These are phyloP conservation scores for Lydus trimaculatus DNA, from an alignment of 2,888 invertebrate genomes.

Conservation along the genomic window DNA sequence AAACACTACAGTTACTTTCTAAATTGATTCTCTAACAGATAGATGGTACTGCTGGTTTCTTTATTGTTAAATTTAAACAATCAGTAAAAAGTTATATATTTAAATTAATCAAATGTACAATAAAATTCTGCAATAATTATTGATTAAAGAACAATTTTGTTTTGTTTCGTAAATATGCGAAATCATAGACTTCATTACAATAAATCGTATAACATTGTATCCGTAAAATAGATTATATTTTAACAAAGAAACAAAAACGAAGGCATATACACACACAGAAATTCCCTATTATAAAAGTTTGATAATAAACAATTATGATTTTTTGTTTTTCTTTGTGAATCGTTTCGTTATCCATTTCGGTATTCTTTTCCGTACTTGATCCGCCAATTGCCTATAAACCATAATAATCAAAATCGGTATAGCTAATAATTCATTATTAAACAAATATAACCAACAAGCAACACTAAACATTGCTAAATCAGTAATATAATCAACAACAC, in stretches of 20 bases:
- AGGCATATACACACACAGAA: neutral
- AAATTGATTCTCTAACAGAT: neutral
- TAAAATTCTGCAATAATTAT: neutral
- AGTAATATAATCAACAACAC: conserved; percentile 74
- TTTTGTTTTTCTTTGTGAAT: conserved; percentile 29
- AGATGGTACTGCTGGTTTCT: neutral
- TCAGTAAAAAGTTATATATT: neutral
- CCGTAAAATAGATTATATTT: conserved; percentile 9
- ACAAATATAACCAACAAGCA: conserved; percentile 83
- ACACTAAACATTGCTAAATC: conserved; percentile 77
- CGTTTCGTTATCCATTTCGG: conserved; percentile 45
- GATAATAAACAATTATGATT: conserved; percentile 13
- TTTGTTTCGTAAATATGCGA: conserved; percentile 9
- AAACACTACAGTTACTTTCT: neutral
- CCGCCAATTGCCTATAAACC: conserved; percentile 78
- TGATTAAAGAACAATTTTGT: neutral
- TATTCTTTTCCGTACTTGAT: conserved; percentile 63
- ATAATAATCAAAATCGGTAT: conserved; percentile 79
- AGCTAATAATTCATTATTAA: conserved; percentile 81
- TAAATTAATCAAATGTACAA: neutral
- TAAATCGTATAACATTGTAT: conserved; percentile 19
- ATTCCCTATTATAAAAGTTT: neutral
- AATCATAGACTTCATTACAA: conserved; percentile 31
- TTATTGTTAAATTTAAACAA: neutral
- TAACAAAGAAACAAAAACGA: conserved; percentile 7